Conservation (phyloP, 2,113 vertebrate genomes). For the Eurystomus gularis region DNA sequence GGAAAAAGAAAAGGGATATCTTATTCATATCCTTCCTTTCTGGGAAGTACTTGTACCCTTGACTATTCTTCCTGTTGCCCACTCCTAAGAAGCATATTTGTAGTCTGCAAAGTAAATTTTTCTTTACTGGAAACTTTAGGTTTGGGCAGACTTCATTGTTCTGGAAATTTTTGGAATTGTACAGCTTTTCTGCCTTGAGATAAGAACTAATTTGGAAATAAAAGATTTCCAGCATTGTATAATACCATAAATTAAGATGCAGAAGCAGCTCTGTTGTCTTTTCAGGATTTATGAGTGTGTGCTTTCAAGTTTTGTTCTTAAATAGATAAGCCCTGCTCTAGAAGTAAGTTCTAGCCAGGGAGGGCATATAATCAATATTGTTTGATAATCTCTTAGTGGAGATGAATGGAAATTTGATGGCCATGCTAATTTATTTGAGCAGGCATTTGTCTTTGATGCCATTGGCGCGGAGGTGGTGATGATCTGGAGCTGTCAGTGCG, state of each 20-base stretch:
- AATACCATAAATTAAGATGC: neutral
- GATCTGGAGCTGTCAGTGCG: neutral
- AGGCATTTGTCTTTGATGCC: neutral
- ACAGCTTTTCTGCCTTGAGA: neutral
- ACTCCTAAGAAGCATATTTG: neutral
- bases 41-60: slow-evolving; percentile 36
- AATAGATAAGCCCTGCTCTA: neutral
- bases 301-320: neutral
- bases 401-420: neutral
- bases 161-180: neutral
- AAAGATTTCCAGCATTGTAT: neutral
- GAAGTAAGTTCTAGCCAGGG: neutral
- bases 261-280: neutral
- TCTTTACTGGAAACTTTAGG: neutral
- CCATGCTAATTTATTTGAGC: neutral
- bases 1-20: neutral
- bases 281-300: neutral
- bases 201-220: neutral
- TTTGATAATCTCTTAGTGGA: neutral
- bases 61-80: slow-evolving; percentile 34
- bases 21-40: slow-evolving; percentile 69
- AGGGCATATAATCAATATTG: neutral
- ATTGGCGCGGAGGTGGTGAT: neutral
- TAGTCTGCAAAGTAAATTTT: neutral
- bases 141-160: neutral